Conservation (phyloP, 2,888 invertebrate species). For the Caradrina clavipalpis region DNA sequence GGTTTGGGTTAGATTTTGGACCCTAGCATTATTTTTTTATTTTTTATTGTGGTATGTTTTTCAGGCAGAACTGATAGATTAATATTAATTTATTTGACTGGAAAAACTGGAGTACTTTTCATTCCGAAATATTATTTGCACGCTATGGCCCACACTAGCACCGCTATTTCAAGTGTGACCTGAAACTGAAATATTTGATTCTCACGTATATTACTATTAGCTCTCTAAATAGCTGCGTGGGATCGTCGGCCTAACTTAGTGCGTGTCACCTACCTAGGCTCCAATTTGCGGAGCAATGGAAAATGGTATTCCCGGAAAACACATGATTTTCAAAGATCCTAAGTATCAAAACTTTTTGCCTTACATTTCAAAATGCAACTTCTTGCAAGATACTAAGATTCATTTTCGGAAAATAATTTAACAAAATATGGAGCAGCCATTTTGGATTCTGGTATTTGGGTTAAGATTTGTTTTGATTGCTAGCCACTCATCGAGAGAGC, state of each 20-base stretch:
- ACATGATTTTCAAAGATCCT: not conserved
- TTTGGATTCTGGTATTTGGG: slow-evolving; percentile 34
- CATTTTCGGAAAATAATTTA: not conserved
- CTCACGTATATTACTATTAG: slow-evolving; percentile 15
- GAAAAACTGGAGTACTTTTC: not conserved
- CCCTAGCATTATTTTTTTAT: not conserved
- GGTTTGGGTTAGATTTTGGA: too few relatives aligned
- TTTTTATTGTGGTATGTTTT: not conserved
- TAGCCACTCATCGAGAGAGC: slow-evolving; percentile 7
- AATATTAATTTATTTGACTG: not conserved
- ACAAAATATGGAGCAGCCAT: not conserved
- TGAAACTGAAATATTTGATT: slow-evolving; percentile 14
- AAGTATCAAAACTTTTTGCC: too few relatives aligned
- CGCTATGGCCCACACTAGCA: not conserved
- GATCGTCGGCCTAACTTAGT: slow-evolving; percentile 15
- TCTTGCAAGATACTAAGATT: not conserved
- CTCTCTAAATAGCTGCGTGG: slow-evolving; percentile 14
- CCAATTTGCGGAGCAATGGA: not conserved
- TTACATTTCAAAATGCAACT: not conserved
- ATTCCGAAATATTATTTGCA: slow-evolving; percentile 1
- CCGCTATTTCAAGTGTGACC: not conserved
- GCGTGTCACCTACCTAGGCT: not conserved
- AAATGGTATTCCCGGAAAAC: not conserved
- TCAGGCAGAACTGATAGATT: not conserved
- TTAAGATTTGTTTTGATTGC: slow-evolving; percentile 26